These are phyloP conservation scores for Tarsius wallacei DNA, from an alignment of 2,797 vertebrate species.

Conservation along the genomic window DNA sequence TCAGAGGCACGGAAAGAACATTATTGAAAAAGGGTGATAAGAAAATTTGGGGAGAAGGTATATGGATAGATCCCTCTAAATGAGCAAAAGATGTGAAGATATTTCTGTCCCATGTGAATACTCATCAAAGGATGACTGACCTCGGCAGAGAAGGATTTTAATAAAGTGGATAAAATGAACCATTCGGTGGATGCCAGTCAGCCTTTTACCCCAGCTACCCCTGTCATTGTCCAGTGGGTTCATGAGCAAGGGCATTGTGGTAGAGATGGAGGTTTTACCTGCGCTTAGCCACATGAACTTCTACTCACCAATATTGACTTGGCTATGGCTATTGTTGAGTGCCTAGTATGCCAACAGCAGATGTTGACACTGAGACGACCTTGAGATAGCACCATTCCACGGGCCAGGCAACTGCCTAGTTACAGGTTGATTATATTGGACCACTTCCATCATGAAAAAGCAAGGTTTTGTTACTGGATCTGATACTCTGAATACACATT, in stretches of 20 bases:
- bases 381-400: background rate
- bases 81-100: background rate
- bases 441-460: background rate
- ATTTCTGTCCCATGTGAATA: background rate
- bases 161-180: background rate
- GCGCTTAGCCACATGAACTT: background rate
- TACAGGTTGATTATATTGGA: background rate
- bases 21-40: background rate
- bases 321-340: too few relatives aligned
- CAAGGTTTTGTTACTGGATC: background rate
- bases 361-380: background rate
- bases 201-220: background rate
- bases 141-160: background rate
- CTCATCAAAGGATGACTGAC: background rate
- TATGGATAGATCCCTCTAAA: background rate
- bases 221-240: too few relatives aligned
- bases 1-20: background rate
- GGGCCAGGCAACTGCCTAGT: background rate
- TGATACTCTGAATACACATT: background rate
- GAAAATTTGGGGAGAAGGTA: background rate
- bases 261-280: background rate
- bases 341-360: background rate
- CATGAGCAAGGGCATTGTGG: background rate
- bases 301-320: background rate
- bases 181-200: too few relatives aligned